Conservation (phyloP, 2,113 vertebrate genomes). For the Ginglymostoma cirratum region DNA sequence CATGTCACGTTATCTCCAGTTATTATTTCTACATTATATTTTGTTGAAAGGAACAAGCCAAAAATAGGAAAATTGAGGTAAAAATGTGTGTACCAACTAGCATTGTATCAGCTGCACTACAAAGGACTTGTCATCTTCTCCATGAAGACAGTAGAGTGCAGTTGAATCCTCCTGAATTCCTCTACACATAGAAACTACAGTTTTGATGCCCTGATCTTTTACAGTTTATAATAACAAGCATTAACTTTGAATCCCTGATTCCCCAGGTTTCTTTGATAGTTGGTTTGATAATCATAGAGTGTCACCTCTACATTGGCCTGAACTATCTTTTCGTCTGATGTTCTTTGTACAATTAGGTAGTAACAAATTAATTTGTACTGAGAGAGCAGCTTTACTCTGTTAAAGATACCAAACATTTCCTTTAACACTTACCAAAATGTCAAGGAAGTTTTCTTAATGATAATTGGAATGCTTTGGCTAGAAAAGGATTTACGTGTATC, state of each 20-base stretch:
- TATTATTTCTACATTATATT: background rate
- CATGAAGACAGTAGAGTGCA: background rate
- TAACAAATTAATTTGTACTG: background rate
- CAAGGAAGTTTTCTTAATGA: constrained; percentile 26
- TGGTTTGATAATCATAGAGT: background rate
- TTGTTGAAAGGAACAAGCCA: background rate
- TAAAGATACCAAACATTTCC: constrained; percentile 27
- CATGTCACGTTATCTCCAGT: background rate
- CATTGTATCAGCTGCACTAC: background rate
- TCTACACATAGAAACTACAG: background rate
- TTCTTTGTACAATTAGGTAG: background rate
- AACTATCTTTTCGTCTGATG: background rate
- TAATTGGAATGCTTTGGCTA: constrained; percentile 15
- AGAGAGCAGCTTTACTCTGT: background rate
- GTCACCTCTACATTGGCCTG: background rate
- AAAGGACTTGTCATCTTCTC: background rate
- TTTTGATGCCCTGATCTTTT: background rate
- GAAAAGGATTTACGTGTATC: background rate
- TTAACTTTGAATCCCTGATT: background rate
- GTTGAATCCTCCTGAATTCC: background rate
- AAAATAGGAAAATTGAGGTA: background rate
- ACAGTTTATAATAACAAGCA: background rate
- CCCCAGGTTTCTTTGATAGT: background rate
- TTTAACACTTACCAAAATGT: constrained; percentile 15
- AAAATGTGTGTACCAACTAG: background rate